phyloP scores from a whole-genome alignment of 2,888 invertebrate species.

The Stenodema calcarata region DNA sequence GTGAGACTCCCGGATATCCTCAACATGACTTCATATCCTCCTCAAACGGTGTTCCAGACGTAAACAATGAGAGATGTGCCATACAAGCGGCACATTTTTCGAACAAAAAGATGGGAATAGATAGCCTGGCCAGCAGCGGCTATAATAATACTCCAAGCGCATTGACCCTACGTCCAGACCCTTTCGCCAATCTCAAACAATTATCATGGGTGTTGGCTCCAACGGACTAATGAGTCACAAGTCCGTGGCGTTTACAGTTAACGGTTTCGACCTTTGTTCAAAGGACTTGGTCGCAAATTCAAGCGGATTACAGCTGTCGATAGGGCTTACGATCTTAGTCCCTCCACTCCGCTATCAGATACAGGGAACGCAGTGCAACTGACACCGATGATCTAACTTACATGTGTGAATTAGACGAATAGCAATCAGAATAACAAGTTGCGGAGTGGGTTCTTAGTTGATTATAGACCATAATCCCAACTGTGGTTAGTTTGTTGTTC shows the following conservation, averaged over 20 bases:
- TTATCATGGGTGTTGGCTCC: background rate
- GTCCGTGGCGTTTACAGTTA: background rate
- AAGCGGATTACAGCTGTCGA: background rate
- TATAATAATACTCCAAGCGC: background rate
- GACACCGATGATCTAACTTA: no score
- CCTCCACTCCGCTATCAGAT: background rate
- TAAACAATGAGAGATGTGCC: slow-evolving; percentile 1
- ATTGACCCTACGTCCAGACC: background rate
- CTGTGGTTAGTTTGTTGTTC: no score
- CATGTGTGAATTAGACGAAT: no score
- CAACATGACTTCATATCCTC: slow-evolving; percentile 1
- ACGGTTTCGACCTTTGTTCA: background rate
- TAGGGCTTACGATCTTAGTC: background rate
- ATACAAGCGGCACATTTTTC: background rate
- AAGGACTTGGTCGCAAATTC: background rate
- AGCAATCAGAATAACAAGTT: no score
- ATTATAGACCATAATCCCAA: no score
- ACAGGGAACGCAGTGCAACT: background rate
- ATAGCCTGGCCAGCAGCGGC: background rate
- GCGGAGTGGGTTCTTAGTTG: no score
- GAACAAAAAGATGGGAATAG: background rate
- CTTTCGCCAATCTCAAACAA: background rate
- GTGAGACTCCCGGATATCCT: slow-evolving; percentile 4
- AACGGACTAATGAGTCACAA: background rate
- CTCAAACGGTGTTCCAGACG: background rate